phyloP scores from a whole-genome alignment of 2,888 invertebrate species.

The Odontomyia ornata region DNA sequence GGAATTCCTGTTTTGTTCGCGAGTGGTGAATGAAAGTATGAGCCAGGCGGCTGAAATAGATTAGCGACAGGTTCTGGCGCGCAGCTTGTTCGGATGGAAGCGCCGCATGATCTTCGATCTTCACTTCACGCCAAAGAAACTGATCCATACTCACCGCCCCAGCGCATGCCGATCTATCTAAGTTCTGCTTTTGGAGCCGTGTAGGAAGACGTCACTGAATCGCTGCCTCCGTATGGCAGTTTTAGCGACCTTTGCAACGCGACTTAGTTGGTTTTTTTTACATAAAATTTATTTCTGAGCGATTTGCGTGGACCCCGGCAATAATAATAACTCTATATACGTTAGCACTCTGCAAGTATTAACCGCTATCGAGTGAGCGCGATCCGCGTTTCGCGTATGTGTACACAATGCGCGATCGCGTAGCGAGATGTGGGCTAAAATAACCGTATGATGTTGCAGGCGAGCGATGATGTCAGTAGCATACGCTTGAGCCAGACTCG shows the following conservation, averaged over 20 bases:
- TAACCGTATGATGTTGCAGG: conserved; percentile 25
- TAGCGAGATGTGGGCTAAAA: conserved; percentile 6
- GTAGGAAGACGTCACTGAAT: conserved; percentile 42
- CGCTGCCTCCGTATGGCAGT: conserved; percentile 28
- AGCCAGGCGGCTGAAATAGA: too few species aligned
- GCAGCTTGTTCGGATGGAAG: background rate
- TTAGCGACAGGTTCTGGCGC: conserved; percentile 27
- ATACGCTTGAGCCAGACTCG: background rate
- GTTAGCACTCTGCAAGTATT: conserved; percentile 1
- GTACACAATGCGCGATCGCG: background rate
- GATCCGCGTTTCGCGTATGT: background rate
- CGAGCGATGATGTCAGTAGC: conserved; percentile 20
- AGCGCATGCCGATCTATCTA: background rate
- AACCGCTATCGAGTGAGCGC: background rate
- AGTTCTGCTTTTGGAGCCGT: conserved; percentile 23
- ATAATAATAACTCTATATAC: conserved; percentile 13
- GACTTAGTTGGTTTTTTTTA: conserved; percentile 34
- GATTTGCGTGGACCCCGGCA: conserved; percentile 39
- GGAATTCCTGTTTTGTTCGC: too few species aligned
- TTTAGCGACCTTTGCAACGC: conserved; percentile 39
- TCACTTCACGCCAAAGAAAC: background rate
- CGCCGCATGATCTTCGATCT: conserved; percentile 12
- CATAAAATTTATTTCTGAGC: conserved; percentile 22
- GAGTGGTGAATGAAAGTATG: too few species aligned
- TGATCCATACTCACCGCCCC: background rate